phyloP scores from a whole-genome alignment of 2,797 vertebrate species.

The Anguilla pacifica region DNA sequence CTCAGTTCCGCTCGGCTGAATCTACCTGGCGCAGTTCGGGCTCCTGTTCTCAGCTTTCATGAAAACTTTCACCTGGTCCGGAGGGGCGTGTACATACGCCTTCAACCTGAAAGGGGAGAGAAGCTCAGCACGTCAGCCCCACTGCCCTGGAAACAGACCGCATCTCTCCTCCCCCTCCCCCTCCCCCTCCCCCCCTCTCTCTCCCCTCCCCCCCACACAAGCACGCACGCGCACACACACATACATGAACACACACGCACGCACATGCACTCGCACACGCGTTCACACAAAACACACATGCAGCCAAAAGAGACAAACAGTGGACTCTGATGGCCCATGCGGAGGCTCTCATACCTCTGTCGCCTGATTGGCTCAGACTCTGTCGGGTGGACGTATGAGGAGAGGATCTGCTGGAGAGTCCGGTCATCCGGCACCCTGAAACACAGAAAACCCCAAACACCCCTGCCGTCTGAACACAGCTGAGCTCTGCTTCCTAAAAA shows the following conservation, averaged over 20 bases:
- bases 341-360: constrained; percentile 78
- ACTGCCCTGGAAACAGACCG: neutral
- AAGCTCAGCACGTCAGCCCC: neutral
- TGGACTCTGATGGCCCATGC: too few species aligned
- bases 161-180: too few species aligned
- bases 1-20: too few species aligned
- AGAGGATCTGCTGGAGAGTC: constrained; percentile 81
- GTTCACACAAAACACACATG: too few species aligned
- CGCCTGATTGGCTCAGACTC: constrained; percentile 86
- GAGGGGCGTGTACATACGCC: constrained; percentile 72
- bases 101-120: constrained; percentile 80
- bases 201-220: too few species aligned
- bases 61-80: constrained; percentile 78
- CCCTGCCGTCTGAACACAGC: neutral
- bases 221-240: neutral
- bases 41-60: constrained; percentile 87
- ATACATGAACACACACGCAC: neutral
- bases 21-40: constrained; percentile 81
- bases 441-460: neutral
- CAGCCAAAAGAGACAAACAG: too few species aligned
- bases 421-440: constrained; percentile 82
- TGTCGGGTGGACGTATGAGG: constrained; percentile 83
- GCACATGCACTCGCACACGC: neutral
- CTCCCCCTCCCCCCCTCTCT: too few species aligned
- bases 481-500: neutral